These are phyloP conservation scores for Carlito syrichta DNA, from an alignment of 2,113 vertebrate genomes.

Conservation along the genomic window DNA sequence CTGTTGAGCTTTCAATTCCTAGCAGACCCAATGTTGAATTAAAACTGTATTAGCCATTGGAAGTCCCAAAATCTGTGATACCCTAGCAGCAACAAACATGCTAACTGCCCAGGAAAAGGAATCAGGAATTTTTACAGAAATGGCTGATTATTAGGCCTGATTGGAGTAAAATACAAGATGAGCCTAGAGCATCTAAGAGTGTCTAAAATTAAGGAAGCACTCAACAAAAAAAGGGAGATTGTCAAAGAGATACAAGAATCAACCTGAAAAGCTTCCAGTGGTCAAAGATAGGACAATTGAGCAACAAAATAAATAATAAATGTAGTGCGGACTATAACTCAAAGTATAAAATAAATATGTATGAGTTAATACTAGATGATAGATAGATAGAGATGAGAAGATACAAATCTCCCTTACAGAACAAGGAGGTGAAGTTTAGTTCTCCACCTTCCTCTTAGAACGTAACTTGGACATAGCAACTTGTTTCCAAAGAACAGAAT, in stretches of 20 bases:
- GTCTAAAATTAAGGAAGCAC: neutral
- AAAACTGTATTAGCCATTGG: neutral
- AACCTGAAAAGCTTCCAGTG: neutral
- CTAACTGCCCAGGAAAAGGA: neutral
- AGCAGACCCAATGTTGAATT: neutral
- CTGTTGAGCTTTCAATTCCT: neutral
- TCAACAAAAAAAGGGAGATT: neutral
- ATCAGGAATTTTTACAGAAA: neutral
- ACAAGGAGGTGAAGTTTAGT: neutral
- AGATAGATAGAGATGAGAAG: neutral
- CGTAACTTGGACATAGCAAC: neutral
- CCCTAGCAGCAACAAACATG: neutral
- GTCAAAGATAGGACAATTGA: neutral
- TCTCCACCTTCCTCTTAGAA: neutral
- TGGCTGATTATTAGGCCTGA: neutral
- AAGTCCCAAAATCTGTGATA: neutral
- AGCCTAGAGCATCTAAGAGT: neutral
- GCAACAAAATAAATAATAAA: neutral
- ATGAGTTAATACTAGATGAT: neutral
- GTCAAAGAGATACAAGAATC: neutral
- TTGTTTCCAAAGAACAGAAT: neutral
- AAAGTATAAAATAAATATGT: neutral
- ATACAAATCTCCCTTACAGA: neutral
- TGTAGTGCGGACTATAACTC: neutral
- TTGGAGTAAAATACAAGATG: neutral